Conservation (phyloP, 1,140 invertebrate species). For the Battus philenor region DNA sequence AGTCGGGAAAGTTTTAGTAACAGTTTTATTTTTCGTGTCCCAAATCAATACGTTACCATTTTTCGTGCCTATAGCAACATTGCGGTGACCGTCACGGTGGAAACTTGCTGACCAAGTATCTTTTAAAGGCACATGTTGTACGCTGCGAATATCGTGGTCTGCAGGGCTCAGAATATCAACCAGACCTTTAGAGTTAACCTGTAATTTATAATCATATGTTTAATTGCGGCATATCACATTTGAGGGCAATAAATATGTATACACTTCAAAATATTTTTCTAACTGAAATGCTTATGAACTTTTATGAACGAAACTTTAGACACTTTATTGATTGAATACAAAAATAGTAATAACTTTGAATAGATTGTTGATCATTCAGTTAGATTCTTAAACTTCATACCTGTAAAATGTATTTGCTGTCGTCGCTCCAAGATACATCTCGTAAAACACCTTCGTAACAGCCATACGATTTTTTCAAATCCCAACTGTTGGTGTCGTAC, state of each 20-base stretch:
- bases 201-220: no score
- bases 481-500: conserved; percentile 63
- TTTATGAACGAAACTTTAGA: no score
- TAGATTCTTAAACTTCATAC: no score
- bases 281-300: no score
- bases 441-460: conserved; percentile 57
- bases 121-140: conserved; percentile 64
- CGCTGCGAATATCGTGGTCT: conserved; percentile 60
- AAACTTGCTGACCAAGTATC: conserved; percentile 67
- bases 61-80: conserved; percentile 64
- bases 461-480: conserved; percentile 60
- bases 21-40: conserved; percentile 68
- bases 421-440: conserved; percentile 69
- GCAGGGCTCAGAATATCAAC: conserved; percentile 63
- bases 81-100: conserved; percentile 61
- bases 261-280: no score
- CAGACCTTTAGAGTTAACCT: conserved; percentile 63
- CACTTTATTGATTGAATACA: no score
- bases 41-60: conserved; percentile 69
- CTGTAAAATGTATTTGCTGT: conserved; percentile 71
- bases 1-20: conserved; percentile 61
- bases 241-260: no score
- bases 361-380: no score
- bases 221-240: no score
- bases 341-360: no score